A percentile compares a stretch with the other conserved stretches of the same genome.
phyloP scores from a whole-genome alignment of 2,113 vertebrate genomes.

The Papio anubis region DNA sequence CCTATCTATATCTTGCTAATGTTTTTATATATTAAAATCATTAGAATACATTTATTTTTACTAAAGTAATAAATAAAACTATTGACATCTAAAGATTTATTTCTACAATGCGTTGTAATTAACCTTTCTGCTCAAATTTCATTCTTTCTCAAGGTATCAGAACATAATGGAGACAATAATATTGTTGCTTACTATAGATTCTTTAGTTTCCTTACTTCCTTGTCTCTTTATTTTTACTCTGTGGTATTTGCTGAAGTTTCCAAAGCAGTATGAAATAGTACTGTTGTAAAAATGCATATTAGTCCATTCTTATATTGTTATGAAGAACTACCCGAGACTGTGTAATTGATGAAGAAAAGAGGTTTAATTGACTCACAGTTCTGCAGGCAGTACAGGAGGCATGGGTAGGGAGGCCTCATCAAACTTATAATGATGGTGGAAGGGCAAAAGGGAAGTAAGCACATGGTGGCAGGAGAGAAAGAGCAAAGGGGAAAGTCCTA shows the following conservation, averaged over 20 bases:
- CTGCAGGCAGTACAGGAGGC: too few relatives aligned
- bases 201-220: not conserved
- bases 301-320: too few relatives aligned
- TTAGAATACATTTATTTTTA: not conserved
- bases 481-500: too few relatives aligned
- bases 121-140: not conserved
- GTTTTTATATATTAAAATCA: not conserved
- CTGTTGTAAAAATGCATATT: not conserved
- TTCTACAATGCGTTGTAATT: not conserved
- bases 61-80: not conserved
- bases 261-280: not conserved
- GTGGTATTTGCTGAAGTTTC: not conserved
- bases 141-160: not conserved
- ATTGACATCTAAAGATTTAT: not conserved
- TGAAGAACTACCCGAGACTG: too few relatives aligned
- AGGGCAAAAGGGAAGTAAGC: too few relatives aligned
- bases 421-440: too few relatives aligned
- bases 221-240: not conserved
- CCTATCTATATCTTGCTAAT: not conserved
- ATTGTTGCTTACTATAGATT: not conserved
- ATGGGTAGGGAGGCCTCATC: too few relatives aligned
- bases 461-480: too few relatives aligned
- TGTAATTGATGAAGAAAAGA: too few relatives aligned
- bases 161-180: not conserved
- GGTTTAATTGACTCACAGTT: too few relatives aligned